Conservation (phyloP, 35 echinoderm and acorn worm genomes). For the Anneissia japonica region DNA sequence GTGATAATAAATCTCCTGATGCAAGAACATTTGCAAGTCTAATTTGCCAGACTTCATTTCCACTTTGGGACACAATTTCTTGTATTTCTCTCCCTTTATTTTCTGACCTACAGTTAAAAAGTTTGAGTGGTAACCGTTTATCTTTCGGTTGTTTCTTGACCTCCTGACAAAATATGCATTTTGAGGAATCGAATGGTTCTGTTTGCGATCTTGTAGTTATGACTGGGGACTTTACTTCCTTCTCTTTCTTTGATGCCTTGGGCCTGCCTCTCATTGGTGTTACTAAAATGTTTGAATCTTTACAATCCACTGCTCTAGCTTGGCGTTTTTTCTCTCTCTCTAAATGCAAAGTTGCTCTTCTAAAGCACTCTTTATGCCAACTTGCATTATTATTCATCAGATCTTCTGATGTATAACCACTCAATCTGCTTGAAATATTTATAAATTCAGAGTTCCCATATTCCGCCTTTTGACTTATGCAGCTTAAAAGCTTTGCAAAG, state of each 20-base stretch:
- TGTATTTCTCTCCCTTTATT: conserved; percentile 3
- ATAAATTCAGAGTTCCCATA: conserved; percentile 21
- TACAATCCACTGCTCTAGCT: background rate
- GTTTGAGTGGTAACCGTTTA: background rate
- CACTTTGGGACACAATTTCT: background rate
- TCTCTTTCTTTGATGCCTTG: background rate
- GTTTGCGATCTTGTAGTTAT: background rate
- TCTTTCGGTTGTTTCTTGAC: background rate
- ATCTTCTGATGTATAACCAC: background rate
- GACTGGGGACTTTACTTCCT: no score
- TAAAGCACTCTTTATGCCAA: conserved; percentile 29
- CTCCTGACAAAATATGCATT: conserved; percentile 22
- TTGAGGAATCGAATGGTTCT: background rate
- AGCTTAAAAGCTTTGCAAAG: background rate
- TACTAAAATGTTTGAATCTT: background rate
- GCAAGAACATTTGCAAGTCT: conserved; percentile 14
- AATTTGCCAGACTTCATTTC: background rate
- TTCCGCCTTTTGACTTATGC: conserved; percentile 1
- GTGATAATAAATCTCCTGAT: conserved; percentile 9
- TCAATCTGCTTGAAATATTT: background rate
- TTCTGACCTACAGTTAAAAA: background rate
- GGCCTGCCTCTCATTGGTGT: background rate
- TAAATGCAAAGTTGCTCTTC: background rate
- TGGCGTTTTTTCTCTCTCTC: conserved; percentile 5
- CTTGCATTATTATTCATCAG: background rate